Evolutionary conservation across 2,113 vertebrate species (phyloP), one percentile per base, ranked within the genome.

Genomic region (Amphilophus citrinellus): DNA sequence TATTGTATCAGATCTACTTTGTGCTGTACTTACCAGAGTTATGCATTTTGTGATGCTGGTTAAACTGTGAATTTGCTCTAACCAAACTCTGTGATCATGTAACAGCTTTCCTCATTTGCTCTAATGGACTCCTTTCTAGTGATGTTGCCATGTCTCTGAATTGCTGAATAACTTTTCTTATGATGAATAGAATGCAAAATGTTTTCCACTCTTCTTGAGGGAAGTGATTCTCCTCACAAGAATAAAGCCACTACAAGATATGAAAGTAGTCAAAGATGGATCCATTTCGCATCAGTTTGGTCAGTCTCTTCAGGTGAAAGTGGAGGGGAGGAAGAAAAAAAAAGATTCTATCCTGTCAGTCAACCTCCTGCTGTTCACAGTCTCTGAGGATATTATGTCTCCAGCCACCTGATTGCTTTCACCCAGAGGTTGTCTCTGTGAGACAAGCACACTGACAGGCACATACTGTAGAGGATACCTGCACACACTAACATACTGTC

Each of bases 301-400:
- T 76, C 81, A 56, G 87, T 42, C 17, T 63, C 57, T 65, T 91
- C 39, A 79, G 79, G 85, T 88, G 66, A 89, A 83, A 87, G 81
- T 84, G 62, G 9, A 77, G 77, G 50, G 20, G 47, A 62, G 18
- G 11, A 37, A 57, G 37, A 84, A 79, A 79, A 84, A 79, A 81
- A 63, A 83, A 35, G 27, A 82, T 87, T 80, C 61, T 47, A 39
- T 68, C 80, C 82, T 86, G 86, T 86, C 92, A 90, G 82, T 93
- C 88, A 93, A 42, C 65, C 83, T 27, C 83, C 78, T 50, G 77
- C 47, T 89, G 80, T 81, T 84, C 82, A 80, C 57, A 62, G 59
- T 86, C 89, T 91, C 86, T 71, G 82, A 91, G 92, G 92, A 93
- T 89, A 90, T 88, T 92, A 88, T 93, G 85, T 89, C 85, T 93